Evolutionary conservation across 2,888 invertebrate genomes (phyloP).

Genomic region (Ditula angustiorana): DNA sequence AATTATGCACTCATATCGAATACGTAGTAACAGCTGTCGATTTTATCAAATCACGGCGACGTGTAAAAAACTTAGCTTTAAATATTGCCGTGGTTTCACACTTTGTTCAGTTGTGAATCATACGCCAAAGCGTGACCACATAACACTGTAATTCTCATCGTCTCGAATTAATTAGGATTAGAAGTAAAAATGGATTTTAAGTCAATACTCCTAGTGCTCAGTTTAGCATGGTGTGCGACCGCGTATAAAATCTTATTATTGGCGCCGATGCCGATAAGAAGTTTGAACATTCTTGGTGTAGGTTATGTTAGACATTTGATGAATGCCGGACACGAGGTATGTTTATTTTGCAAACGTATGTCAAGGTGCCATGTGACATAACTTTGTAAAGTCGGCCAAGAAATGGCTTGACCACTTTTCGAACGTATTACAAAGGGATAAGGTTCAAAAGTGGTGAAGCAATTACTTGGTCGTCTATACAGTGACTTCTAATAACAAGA

Average conservation of each 20-base stretch:
- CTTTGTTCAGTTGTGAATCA: not conserved
- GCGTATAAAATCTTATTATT: conserved; percentile 21
- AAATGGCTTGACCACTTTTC: too few species aligned
- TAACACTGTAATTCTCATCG: not conserved
- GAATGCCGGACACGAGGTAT: conserved; percentile 17
- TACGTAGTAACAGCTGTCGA: not conserved
- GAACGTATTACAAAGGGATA: too few species aligned
- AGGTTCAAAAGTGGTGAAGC: too few species aligned
- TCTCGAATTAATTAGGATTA: not conserved
- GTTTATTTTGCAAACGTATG: too few species aligned
- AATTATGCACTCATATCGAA: not conserved
- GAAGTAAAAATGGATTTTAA: conserved; percentile 1
- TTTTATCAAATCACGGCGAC: not conserved
- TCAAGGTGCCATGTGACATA: too few species aligned
- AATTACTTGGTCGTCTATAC: too few species aligned
- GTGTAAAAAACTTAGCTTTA: not conserved
- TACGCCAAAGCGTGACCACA: not conserved
- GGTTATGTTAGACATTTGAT: conserved; percentile 15
- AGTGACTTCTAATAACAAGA: too few species aligned
- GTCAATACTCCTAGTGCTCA: not conserved
- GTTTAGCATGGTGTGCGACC: not conserved
- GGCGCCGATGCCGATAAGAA: conserved; percentile 7
- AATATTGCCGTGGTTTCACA: not conserved
- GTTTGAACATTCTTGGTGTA: conserved; percentile 26
- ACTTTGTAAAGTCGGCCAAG: too few species aligned